Evolutionary conservation across 2,113 vertebrate species (phyloP).

Genomic region (Litocranius walleri): DNA sequence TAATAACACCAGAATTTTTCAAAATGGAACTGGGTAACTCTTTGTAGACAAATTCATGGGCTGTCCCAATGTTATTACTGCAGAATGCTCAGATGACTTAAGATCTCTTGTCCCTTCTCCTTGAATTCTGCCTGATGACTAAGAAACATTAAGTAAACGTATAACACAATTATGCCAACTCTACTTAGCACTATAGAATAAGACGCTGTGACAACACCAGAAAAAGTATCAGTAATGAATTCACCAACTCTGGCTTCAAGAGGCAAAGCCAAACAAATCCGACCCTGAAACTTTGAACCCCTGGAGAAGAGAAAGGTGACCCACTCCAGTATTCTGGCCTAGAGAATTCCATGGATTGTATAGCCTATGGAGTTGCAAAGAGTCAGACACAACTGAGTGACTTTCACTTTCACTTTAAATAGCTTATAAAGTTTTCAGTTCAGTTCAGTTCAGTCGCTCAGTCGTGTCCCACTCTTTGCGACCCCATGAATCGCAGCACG

Average conservation of each 20-base stretch:
- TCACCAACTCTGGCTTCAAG: neutral
- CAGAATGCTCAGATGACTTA: neutral
- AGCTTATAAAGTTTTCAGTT: neutral
- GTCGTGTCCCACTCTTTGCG: no score
- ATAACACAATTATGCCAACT: neutral
- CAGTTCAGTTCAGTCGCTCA: no score
- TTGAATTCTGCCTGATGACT: neutral
- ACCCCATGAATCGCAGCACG: no score
- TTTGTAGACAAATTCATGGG: constrained; percentile 4
- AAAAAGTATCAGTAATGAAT: neutral
- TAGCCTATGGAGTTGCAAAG: neutral
- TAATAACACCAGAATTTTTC: neutral
- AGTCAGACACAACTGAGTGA: neutral
- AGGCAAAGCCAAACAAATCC: neutral
- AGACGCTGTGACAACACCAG: neutral
- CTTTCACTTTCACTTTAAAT: neutral
- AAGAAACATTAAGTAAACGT: neutral
- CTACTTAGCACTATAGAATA: neutral
- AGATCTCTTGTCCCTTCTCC: neutral
- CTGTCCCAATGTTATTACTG: neutral
- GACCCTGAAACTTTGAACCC: neutral
- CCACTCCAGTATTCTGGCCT: neutral
- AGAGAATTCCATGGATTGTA: neutral
- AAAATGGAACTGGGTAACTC: neutral
- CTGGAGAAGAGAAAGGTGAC: neutral